A percentile compares a stretch with the other conserved stretches of the same genome.
Conservation (phyloP, 1,140 invertebrate species). For the Drosophila setifemur region DNA sequence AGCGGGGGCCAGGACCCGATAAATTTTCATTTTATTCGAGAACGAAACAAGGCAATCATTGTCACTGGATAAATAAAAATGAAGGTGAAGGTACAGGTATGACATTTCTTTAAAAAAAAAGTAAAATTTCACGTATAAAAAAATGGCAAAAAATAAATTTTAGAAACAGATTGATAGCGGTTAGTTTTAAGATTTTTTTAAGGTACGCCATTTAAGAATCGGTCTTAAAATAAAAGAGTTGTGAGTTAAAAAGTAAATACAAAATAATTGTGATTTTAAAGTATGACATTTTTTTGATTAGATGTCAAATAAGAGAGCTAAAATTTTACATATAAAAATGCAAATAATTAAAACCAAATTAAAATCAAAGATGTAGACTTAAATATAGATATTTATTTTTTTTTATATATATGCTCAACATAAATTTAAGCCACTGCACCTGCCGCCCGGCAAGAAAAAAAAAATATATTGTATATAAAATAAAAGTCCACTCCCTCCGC, state of each 20-base stretch:
- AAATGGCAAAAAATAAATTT: no score
- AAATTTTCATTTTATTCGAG: conserved; percentile 44
- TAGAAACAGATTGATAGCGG: no score
- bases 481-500: neutral
- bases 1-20: no score
- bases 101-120: no score
- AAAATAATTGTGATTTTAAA: no score
- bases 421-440: conserved; percentile 62
- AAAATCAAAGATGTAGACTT: neutral
- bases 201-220: no score
- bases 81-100: no score
- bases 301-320: neutral
- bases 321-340: neutral
- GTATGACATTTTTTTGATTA: no score
- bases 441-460: conserved; percentile 29
- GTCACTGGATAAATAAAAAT: no score
- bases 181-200: no score
- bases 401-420: conserved; percentile 9
- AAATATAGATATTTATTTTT: neutral
- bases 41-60: conserved; percentile 27
- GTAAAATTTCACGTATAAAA: no score
- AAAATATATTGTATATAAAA: neutral
- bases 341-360: neutral
- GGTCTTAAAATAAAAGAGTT: neutral
- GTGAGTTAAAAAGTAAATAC: neutral